A percentile compares a stretch with the other conserved stretches of the same genome.
Conservation (phyloP, 2,113 vertebrate species). For the Anser brachyrhynchus region DNA sequence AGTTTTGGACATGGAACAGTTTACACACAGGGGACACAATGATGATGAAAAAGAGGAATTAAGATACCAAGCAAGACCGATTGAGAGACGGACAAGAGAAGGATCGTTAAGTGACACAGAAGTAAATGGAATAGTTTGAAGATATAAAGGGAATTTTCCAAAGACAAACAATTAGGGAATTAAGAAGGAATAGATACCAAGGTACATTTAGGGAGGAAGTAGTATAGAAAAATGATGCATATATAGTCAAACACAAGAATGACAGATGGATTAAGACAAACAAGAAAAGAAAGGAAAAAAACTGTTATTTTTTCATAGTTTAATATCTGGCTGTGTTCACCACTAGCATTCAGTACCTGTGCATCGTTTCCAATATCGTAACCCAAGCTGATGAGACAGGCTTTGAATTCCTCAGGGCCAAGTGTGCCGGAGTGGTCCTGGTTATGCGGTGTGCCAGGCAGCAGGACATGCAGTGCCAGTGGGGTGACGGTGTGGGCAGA, state of each 20-base stretch:
- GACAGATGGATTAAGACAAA: slow-evolving; percentile 69
- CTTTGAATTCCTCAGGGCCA: slow-evolving; percentile 99
- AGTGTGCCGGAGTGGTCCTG: slow-evolving; percentile 99
- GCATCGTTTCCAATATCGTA: slow-evolving; percentile 99
- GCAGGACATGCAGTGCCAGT: slow-evolving; percentile 76
- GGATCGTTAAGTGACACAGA: background rate
- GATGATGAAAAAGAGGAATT: background rate
- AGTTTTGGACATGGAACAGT: slow-evolving; percentile 10
- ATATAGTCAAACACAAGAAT: slow-evolving; percentile 17
- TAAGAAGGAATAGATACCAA: slow-evolving; percentile 4
- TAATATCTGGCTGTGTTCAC: slow-evolving; percentile 71
- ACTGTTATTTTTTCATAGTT: slow-evolving; percentile 76
- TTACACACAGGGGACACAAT: background rate
- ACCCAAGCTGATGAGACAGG: slow-evolving; percentile 99
- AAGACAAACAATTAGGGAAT: slow-evolving; percentile 9
- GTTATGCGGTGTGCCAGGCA: slow-evolving; percentile 86
- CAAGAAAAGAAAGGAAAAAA: slow-evolving; percentile 77
- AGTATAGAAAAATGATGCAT: background rate
- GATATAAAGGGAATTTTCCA: slow-evolving; percentile 21
- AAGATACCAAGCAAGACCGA: background rate
- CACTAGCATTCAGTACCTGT: slow-evolving; percentile 89
- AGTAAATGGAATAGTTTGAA: slow-evolving; percentile 8
- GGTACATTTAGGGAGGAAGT: background rate
- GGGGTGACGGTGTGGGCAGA: slow-evolving; percentile 59
- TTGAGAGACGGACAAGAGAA: background rate